These are phyloP conservation scores for Tachina grossa DNA, from an alignment of 2,888 invertebrate species.

Conservation along the genomic window DNA sequence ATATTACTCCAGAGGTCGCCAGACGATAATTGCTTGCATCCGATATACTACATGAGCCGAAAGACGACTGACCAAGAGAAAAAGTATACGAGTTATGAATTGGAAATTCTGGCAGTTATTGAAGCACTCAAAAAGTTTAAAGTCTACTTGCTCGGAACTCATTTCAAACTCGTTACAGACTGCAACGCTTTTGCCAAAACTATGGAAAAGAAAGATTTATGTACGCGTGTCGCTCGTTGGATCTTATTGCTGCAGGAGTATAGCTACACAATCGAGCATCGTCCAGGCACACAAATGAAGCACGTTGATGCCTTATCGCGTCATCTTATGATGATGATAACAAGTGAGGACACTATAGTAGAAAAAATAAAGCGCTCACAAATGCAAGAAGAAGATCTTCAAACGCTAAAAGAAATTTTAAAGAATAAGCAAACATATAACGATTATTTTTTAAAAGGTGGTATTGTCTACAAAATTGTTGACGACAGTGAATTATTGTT, in stretches of 20 bases:
- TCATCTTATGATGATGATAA: constrained; percentile 59
- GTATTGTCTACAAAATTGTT: constrained; percentile 48
- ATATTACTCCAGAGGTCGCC: constrained; percentile 65
- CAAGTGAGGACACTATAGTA: constrained; percentile 25
- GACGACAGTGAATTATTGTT: constrained; percentile 55
- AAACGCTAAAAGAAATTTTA: constrained; percentile 58
- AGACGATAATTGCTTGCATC: constrained; percentile 61
- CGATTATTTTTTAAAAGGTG: constrained; percentile 47
- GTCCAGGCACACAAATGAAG: constrained; percentile 11
- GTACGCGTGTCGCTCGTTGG: constrained; percentile 72
- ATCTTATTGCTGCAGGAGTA: constrained; percentile 72
- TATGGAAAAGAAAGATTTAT: constrained; percentile 66
- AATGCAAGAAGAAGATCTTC: constrained; percentile 56
- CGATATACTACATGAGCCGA: constrained; percentile 68
- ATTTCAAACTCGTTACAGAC: constrained; percentile 62
- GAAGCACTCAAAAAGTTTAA: constrained; percentile 73
- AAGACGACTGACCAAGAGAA: constrained; percentile 61
- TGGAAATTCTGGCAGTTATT: constrained; percentile 74
- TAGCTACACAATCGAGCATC: constrained; percentile 71
- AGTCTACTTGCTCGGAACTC: constrained; percentile 70
- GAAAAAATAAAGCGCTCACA: constrained; percentile 61
- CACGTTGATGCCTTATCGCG: constrained; percentile 69
- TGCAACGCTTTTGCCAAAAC: constrained; percentile 69
- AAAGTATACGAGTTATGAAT: constrained; percentile 71
- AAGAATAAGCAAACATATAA: constrained; percentile 16